Percentiles rank a stretch among this genome's conserved stretches.
phyloP scores from a whole-genome alignment of 1,140 invertebrate species.

The Drosophila tsacasi region DNA sequence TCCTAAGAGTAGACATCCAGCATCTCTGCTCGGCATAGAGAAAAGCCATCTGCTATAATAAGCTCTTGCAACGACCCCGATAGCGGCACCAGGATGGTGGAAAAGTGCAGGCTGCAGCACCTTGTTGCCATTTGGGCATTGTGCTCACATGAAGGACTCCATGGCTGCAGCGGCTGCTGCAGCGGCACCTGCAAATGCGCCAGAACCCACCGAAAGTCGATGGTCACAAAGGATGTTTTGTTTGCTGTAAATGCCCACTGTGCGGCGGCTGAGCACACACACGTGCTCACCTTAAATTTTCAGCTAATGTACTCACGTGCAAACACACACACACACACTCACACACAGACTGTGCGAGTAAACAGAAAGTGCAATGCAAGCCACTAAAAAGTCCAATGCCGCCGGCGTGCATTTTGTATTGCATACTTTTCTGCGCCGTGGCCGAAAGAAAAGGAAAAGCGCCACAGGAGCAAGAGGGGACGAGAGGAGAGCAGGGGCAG shows the following conservation, averaged over 20 bases:
- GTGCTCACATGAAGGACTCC: constrained; percentile 41
- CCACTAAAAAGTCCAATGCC: constrained; percentile 56
- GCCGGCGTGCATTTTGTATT: constrained; percentile 49
- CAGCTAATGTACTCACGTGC: constrained; percentile 54
- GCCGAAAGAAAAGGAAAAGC: constrained; percentile 39
- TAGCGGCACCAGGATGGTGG: not conserved
- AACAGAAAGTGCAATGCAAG: constrained; percentile 57
- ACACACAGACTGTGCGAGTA: constrained; percentile 14
- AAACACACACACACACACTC: constrained; percentile 1
- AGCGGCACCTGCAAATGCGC: constrained; percentile 9
- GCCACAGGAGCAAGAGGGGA: not conserved
- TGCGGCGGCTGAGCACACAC: constrained; percentile 23
- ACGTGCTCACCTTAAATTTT: constrained; percentile 38
- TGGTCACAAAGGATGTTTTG: constrained; percentile 52
- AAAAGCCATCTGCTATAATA: constrained; percentile 29
- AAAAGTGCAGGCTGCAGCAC: constrained; percentile 38
- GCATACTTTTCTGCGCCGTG: constrained; percentile 55
- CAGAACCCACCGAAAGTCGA: constrained; percentile 29
- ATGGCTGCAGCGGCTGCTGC: constrained; percentile 3
- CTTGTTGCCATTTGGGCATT: constrained; percentile 44
- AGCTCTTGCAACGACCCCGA: constrained; percentile 21
- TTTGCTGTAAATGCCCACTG: constrained; percentile 56
- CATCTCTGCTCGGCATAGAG: constrained; percentile 13
- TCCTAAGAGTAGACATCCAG: not conserved
- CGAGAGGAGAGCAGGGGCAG: not conserved